Conservation (phyloP, 1,140 invertebrate genomes). For the Cydia pomonella region DNA sequence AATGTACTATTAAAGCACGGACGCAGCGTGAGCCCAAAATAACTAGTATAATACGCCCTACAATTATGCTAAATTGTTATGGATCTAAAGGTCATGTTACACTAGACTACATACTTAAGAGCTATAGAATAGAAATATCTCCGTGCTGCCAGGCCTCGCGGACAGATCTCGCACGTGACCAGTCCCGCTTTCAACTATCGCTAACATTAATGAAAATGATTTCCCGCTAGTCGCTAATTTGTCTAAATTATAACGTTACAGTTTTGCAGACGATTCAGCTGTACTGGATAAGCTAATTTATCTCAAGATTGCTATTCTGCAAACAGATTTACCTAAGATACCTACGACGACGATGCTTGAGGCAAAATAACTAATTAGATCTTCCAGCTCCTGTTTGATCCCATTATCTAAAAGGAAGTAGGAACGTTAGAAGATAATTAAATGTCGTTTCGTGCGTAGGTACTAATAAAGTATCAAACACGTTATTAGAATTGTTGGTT, state of each 20-base stretch:
- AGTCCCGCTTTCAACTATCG: not conserved
- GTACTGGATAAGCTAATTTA: not conserved
- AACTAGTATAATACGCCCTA: not conserved
- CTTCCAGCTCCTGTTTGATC: constrained; percentile 4
- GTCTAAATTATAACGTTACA: constrained; percentile 9
- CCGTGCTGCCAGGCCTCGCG: not conserved
- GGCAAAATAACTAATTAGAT: not conserved
- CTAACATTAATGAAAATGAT: constrained; percentile 14
- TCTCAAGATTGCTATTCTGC: not conserved
- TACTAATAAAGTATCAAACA: constrained; percentile 11
- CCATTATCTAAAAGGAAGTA: constrained; percentile 13
- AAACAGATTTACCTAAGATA: not conserved
- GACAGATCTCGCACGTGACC: not conserved
- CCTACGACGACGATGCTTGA: not conserved
- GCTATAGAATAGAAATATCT: not conserved
- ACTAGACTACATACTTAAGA: not conserved
- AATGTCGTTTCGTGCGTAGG: not conserved
- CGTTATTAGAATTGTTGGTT: not conserved
- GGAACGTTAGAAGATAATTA: constrained; percentile 13
- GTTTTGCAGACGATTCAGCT: not conserved
- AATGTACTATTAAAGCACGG: not conserved
- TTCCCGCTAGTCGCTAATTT: not conserved
- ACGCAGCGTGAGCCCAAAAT: not conserved
- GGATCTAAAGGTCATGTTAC: not conserved
- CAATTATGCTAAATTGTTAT: not conserved